A percentile compares a stretch with the other conserved stretches of the same genome.
These are phyloP conservation scores for Malurus elegans DNA, from an alignment of 2,113 vertebrate species.

Conservation along the genomic window DNA sequence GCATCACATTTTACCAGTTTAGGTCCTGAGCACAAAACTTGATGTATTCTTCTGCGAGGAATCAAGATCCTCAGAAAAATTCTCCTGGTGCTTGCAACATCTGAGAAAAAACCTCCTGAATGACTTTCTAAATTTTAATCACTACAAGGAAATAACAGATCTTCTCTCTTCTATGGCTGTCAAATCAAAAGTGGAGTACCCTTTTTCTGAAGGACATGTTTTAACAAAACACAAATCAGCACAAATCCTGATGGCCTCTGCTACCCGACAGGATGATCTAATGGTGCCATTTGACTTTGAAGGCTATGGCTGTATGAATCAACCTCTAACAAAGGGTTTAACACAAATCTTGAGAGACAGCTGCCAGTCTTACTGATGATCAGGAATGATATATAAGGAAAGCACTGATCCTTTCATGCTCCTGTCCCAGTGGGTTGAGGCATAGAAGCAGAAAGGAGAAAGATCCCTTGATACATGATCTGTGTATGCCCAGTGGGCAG, in stretches of 20 bases:
- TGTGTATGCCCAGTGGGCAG: neutral
- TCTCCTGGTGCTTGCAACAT: neutral
- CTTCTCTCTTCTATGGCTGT: neutral
- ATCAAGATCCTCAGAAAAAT: neutral
- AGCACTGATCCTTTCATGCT: neutral
- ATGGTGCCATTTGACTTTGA: neutral
- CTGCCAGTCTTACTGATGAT: conserved; percentile 7
- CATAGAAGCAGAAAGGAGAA: neutral
- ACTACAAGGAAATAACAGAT: neutral
- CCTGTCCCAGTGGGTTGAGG: neutral
- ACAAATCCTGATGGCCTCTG: neutral
- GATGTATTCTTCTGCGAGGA: neutral
- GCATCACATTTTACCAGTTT: neutral
- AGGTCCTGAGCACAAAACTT: neutral
- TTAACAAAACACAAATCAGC: neutral
- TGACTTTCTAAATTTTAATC: neutral
- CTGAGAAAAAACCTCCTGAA: neutral
- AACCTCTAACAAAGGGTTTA: neutral
- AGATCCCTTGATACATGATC: neutral
- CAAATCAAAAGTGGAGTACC: neutral
- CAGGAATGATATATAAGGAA: neutral
- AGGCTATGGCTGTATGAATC: neutral
- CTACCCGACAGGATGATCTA: neutral
- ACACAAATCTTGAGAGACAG: conserved; percentile 22
- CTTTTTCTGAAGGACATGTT: neutral